Percentiles rank a stretch among this genome's conserved stretches.
These are phyloP conservation scores for Drosophila pseudoobscura DNA, from an alignment of 1,140 invertebrate genomes.

Conservation along the genomic window DNA sequence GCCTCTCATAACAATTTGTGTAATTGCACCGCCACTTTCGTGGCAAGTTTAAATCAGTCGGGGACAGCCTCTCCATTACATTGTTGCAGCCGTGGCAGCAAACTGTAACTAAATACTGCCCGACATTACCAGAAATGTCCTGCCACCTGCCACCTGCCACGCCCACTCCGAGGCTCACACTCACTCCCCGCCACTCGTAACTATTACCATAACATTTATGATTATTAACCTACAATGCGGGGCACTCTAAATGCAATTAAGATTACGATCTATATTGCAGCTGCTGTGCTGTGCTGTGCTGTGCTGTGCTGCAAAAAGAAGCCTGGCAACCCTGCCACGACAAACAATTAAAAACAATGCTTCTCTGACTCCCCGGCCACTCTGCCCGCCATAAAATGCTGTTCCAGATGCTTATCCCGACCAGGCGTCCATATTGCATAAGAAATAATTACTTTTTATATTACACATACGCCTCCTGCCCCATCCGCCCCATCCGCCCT, in stretches of 20 bases:
- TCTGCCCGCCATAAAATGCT: conserved; percentile 71
- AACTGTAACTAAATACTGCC: conserved; percentile 47
- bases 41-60: conserved; percentile 38
- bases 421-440: conserved; percentile 68
- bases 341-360: conserved; percentile 81
- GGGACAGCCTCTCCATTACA: conserved; percentile 27
- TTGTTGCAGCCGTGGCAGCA: conserved; percentile 45
- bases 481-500: conserved; percentile 1
- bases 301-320: conserved; percentile 49
- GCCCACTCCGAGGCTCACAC: background rate
- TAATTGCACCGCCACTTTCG: conserved; percentile 36
- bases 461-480: conserved; percentile 68
- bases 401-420: conserved; percentile 71
- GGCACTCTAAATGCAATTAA: conserved; percentile 82
- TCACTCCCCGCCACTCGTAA: conserved; percentile 33
- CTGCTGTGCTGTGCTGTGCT: conserved; percentile 36
- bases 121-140: conserved; percentile 26
- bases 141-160: conserved; percentile 25
- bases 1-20: conserved; percentile 38
- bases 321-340: conserved; percentile 60
- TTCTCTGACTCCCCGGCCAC: conserved; percentile 21
- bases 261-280: conserved; percentile 78
- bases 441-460: conserved; percentile 81
- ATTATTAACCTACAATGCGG: conserved; percentile 81
- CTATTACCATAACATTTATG: conserved; percentile 81